Evolutionary conservation across 2,113 vertebrate genomes (phyloP).

Genomic region (Pluvialis apricaria): DNA sequence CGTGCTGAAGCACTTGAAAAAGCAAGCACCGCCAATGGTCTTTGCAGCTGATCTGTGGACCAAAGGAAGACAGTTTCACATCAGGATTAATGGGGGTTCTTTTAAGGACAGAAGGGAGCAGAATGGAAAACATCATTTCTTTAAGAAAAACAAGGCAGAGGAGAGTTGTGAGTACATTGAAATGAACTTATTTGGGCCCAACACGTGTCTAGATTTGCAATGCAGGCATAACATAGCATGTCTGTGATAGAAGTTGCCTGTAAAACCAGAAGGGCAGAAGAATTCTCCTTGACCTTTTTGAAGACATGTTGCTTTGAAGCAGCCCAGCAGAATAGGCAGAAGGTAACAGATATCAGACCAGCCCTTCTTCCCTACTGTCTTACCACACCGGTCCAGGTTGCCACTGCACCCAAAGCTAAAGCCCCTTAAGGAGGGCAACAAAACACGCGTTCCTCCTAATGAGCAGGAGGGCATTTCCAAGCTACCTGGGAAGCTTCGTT

Average conservation of each 20-base stretch:
- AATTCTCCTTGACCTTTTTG: not conserved
- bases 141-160: not conserved
- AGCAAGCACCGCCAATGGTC: not conserved
- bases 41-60: not conserved
- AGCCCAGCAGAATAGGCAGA: not conserved
- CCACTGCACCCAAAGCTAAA: not conserved
- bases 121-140: not conserved
- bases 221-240: not conserved
- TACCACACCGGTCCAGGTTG: not conserved
- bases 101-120: not conserved
- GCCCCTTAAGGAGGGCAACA: not conserved
- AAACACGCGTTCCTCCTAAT: not conserved
- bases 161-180: not conserved
- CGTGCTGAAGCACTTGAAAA: not conserved
- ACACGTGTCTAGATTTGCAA: rapidly evolving
- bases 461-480: not conserved
- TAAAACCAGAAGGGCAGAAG: not conserved
- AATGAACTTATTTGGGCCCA: not conserved
- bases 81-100: not conserved
- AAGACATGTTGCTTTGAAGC: not conserved
- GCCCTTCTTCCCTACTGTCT: not conserved
- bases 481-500: not conserved
- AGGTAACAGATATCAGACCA: not conserved
- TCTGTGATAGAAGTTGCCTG: not conserved
- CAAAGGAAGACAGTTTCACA: not conserved